These are phyloP conservation scores for Phyllostomus discolor DNA, from an alignment of 2,113 vertebrate genomes.

Conservation along the genomic window DNA sequence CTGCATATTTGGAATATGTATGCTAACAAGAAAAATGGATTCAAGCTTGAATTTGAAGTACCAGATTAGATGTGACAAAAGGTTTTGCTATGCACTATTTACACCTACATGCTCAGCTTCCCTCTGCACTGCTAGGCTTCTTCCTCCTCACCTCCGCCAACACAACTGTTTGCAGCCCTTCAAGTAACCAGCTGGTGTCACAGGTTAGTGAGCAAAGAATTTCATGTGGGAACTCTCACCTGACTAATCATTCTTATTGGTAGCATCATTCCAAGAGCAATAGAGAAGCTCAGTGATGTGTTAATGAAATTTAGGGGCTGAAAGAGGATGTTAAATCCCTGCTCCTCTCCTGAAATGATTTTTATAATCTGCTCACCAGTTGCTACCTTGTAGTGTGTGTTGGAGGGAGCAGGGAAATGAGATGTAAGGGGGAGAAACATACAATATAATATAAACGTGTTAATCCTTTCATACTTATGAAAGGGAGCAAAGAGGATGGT, in stretches of 20 bases:
- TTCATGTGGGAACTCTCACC: conserved; percentile 52
- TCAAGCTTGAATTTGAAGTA: conserved; percentile 17
- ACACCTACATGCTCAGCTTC: neutral
- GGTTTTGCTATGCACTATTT: neutral
- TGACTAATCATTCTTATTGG: conserved; percentile 47
- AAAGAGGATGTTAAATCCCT: conserved; percentile 25
- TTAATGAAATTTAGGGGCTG: conserved; percentile 59
- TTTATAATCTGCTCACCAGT: neutral
- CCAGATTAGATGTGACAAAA: neutral
- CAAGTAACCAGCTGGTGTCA: conserved; percentile 67
- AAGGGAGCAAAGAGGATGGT: neutral
- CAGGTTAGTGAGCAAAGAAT: conserved; percentile 63
- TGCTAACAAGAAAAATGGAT: neutral
- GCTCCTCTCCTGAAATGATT: neutral
- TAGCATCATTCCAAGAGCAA: conserved; percentile 42
- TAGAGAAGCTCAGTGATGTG: neutral
- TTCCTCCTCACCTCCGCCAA: neutral
- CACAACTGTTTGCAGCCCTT: conserved; percentile 59
- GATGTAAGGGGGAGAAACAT: neutral
- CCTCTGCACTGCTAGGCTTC: neutral
- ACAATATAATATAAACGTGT: neutral
- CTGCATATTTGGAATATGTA: neutral
- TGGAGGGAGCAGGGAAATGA: neutral
- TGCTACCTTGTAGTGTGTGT: neutral
- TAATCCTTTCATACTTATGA: neutral